These are phyloP conservation scores for Microcaecilia unicolor DNA, from an alignment of 2,797 vertebrate genomes.

Conservation along the genomic window DNA sequence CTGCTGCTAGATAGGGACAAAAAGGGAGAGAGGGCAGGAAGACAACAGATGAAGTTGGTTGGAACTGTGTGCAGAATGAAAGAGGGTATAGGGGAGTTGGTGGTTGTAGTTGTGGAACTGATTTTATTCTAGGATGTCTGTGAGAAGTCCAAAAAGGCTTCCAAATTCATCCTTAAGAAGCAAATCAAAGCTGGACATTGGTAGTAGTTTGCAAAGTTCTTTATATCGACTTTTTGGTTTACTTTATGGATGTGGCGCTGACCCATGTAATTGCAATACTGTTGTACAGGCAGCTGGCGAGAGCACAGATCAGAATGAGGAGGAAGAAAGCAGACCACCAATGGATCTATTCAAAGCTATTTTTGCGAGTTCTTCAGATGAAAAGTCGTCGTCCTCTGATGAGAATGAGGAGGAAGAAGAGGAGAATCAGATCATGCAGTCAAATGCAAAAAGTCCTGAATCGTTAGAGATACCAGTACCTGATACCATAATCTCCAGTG, in stretches of 20 bases:
- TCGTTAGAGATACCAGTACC: background rate
- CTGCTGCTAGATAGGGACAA: too few species aligned
- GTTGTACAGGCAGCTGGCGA: slow-evolving; percentile 19
- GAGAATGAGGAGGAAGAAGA: slow-evolving; percentile 41
- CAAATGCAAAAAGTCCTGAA: background rate
- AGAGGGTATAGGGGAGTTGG: too few species aligned
- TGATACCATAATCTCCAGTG: background rate
- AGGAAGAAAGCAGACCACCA: slow-evolving; percentile 69
- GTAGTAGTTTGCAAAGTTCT: too few species aligned
- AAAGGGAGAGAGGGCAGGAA: too few species aligned
- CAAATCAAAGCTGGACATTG: too few species aligned
- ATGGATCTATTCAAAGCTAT: slow-evolving; percentile 95
- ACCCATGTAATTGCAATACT: background rate
- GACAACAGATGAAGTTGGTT: too few species aligned
- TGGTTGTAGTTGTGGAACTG: too few species aligned
- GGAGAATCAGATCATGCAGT: slow-evolving; percentile 5
- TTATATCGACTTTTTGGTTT: background rate
- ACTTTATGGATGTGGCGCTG: too few species aligned
- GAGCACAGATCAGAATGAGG: slow-evolving; percentile 26
- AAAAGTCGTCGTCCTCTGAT: slow-evolving; percentile 78
- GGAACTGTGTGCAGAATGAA: too few species aligned
- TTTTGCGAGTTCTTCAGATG: slow-evolving; percentile 83
- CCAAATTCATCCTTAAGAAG: too few species aligned
- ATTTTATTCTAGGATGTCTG: too few species aligned
- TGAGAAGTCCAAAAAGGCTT: too few species aligned